phyloP scores from a whole-genome alignment of 2,113 vertebrate species.

The human region GRCh38 chr12:4525001-4525500 shows the following conservation, averaged over 20 bases:
- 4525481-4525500: constrained; percentile 98
- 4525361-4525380: constrained; percentile 95
- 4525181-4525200: not conserved
- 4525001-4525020: not conserved
- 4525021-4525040: not conserved
- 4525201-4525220: not conserved
- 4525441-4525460: not conserved
- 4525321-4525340: constrained; percentile 95
- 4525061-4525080: not conserved
- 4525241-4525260: constrained; percentile 88
- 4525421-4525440: not conserved
- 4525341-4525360: constrained; percentile 97
- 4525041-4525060: not conserved
- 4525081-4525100: not conserved
- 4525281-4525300: constrained; percentile 97
- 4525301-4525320: constrained; percentile 99
- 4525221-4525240: not conserved
- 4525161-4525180: not conserved
- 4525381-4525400: not conserved
- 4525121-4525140: not conserved
- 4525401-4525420: not conserved
- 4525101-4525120: not conserved
- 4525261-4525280: constrained; percentile 95
- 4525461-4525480: constrained; percentile 23
- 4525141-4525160: not conserved